Evolutionary conservation across 2,797 vertebrate species (phyloP).

Genomic region (Crypturellus tataupa): DNA sequence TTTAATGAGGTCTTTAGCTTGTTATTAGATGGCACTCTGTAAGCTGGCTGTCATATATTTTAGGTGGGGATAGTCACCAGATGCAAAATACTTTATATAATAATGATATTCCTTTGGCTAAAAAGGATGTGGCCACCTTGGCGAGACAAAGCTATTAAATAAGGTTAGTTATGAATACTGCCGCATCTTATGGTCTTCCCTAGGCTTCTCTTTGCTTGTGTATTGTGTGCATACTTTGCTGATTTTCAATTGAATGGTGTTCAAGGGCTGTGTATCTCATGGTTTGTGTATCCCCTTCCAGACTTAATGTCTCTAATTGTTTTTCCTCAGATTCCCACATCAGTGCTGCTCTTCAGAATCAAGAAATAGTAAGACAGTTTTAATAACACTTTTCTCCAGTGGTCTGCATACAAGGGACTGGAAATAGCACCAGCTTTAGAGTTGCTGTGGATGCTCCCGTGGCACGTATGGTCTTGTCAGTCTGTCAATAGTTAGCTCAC

Average conservation of each 20-base stretch:
- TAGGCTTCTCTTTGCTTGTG: background rate
- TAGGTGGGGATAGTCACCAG: background rate
- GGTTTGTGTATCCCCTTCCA: background rate
- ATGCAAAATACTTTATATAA: background rate
- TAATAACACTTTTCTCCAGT: background rate
- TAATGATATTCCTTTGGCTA: background rate
- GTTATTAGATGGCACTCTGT: background rate
- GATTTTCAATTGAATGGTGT: background rate
- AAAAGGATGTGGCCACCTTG: background rate
- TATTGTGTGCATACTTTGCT: background rate
- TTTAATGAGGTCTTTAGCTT: background rate
- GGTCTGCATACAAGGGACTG: background rate
- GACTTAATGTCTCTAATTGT: background rate
- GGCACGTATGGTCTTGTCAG: background rate
- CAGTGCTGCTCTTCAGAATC: background rate
- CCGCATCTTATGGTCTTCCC: background rate
- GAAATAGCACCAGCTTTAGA: background rate
- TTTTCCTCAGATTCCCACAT: background rate
- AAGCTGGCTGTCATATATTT: background rate
- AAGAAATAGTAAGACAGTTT: background rate
- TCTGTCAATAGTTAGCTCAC: conserved; percentile 6
- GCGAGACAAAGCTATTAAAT: background rate
- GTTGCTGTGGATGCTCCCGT: background rate
- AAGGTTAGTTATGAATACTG: background rate
- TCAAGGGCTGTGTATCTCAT: background rate